Evolutionary conservation across 30 jellyfish, hydroid and myxozoan genomes (phyloP).

Genomic region (Rhopilema esculentum): DNA sequence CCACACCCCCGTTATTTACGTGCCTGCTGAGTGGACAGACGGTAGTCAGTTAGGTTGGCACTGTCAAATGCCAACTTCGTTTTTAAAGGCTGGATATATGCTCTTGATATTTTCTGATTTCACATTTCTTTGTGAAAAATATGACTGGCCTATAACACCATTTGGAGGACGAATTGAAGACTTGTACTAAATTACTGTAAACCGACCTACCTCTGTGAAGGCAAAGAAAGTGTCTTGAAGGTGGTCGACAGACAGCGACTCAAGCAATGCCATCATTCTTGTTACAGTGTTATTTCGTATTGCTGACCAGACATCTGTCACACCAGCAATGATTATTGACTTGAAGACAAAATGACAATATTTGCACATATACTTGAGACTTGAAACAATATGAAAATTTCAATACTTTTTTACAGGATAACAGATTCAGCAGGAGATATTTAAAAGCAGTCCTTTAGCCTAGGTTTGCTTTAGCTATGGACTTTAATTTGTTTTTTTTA

Average conservation of each 20-base stretch:
- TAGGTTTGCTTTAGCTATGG: no score
- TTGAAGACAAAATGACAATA: background rate
- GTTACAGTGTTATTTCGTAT: slow-evolving; percentile 72
- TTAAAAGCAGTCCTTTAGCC: no score
- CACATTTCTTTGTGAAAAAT: no score
- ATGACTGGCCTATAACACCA: no score
- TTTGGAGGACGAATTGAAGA: background rate
- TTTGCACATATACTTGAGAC: background rate
- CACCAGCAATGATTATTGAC: slow-evolving; percentile 67
- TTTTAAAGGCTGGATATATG: no score
- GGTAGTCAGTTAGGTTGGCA: no score
- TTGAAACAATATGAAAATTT: background rate
- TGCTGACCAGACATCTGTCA: slow-evolving; percentile 97
- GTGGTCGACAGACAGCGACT: slow-evolving; percentile 41
- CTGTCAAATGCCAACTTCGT: no score
- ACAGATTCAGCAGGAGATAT: no score
- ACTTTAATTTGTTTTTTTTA: no score
- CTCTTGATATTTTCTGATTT: no score
- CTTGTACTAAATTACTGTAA: background rate
- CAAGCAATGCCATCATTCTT: slow-evolving; percentile 51
- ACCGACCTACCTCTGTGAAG: slow-evolving; percentile 45
- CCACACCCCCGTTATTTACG: no score
- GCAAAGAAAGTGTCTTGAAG: slow-evolving; percentile 60
- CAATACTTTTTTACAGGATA: background rate
- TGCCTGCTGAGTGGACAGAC: no score